Percentiles rank a stretch among this genome's conserved stretches.
These are phyloP conservation scores for Propsilocerus akamusi DNA, from an alignment of 1,140 invertebrate species.

Conservation along the genomic window DNA sequence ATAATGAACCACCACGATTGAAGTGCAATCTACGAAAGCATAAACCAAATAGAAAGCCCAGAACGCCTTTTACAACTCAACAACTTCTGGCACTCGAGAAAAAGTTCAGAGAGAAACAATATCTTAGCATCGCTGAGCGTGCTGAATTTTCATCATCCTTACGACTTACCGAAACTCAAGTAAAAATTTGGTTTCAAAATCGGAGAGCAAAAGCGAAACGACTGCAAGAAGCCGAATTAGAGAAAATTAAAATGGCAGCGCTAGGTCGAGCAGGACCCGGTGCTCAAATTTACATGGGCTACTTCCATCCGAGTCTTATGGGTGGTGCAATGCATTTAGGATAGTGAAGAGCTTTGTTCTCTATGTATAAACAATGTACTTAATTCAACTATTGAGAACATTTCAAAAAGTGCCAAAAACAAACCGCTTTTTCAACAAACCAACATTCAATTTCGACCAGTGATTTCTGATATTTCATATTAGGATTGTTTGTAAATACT, in stretches of 20 bases:
- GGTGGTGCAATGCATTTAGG: constrained; percentile 3
- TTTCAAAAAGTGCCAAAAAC: no score
- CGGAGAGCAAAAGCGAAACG: constrained; percentile 84
- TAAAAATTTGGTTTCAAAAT: constrained; percentile 98
- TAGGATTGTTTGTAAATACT: no score
- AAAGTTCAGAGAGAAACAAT: constrained; percentile 93
- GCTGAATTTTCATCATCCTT: constrained; percentile 91
- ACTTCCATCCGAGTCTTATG: constrained; percentile 24
- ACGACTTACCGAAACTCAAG: constrained; percentile 88
- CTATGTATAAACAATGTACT: no score
- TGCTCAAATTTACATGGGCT: constrained; percentile 16
- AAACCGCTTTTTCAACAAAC: no score
- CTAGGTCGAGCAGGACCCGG: constrained; percentile 27
- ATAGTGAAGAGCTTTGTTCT: no score
- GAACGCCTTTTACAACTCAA: constrained; percentile 94
- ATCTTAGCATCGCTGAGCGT: constrained; percentile 87
- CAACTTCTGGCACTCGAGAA: constrained; percentile 85
- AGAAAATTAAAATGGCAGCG: constrained; percentile 65
- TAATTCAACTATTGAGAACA: no score
- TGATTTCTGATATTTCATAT: no score
- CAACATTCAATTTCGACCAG: no score
- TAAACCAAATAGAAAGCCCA: constrained; percentile 92
- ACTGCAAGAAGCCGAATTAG: constrained; percentile 84
- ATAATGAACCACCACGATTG: constrained; percentile 55
- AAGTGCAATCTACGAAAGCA: constrained; percentile 85